These are phyloP conservation scores for Megalops cyprinoides DNA, from an alignment of 2,797 vertebrate genomes.

Conservation along the genomic window DNA sequence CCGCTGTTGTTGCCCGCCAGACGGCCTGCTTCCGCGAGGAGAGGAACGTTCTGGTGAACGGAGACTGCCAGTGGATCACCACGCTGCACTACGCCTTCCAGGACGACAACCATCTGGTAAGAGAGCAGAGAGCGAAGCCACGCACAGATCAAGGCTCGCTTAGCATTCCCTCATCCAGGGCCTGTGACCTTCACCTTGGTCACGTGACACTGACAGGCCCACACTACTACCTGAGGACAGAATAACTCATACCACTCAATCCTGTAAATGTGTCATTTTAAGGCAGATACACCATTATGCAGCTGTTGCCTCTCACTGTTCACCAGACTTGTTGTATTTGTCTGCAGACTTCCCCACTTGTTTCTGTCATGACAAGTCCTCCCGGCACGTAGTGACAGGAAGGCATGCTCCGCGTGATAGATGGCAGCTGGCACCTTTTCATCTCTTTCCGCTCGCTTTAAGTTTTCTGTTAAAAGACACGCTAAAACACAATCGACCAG, in stretches of 20 bases:
- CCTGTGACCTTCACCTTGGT: neutral
- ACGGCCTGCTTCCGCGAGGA: conserved; percentile 97
- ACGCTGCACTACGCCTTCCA: conserved; percentile 96
- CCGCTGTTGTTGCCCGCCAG: conserved; percentile 63
- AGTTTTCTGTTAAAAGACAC: neutral
- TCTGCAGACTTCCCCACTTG: neutral
- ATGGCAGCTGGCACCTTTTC: neutral
- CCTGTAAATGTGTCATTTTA: neutral
- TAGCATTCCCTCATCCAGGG: neutral
- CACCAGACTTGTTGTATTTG: neutral
- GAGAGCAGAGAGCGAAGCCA: conserved; percentile 21
- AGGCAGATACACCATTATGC: neutral
- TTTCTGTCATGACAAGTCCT: neutral
- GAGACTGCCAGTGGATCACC: conserved; percentile 98
- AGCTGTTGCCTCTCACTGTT: neutral
- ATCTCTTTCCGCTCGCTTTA: neutral
- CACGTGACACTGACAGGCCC: neutral
- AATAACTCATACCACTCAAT: neutral
- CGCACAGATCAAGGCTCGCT: neutral
- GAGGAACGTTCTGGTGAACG: conserved; percentile 91
- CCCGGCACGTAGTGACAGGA: neutral
- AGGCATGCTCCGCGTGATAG: neutral
- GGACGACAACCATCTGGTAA: conserved; percentile 95
- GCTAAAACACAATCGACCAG: neutral
- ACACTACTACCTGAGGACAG: neutral